phyloP scores from a whole-genome alignment of 2,797 vertebrate species.

The Helicolenus hilgendorfi region DNA sequence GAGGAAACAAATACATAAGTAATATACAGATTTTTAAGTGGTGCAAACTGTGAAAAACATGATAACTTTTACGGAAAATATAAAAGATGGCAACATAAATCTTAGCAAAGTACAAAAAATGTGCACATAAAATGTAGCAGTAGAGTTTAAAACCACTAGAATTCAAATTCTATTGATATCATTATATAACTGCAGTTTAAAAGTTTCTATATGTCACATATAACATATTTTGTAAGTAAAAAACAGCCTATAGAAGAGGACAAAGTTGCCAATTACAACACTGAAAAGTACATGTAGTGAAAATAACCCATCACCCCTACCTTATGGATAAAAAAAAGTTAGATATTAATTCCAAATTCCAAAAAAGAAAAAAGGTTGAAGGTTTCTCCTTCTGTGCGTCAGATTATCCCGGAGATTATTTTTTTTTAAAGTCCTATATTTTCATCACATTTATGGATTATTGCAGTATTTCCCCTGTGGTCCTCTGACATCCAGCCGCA shows the following conservation, averaged over 20 bases:
- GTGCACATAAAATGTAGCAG: background rate
- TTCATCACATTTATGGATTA: conserved; percentile 79
- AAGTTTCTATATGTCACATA: background rate
- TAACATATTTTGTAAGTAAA: background rate
- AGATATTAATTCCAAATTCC: conserved; percentile 71
- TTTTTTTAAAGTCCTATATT: conserved; percentile 39
- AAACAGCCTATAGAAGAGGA: background rate
- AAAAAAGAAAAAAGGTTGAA: conserved; percentile 2
- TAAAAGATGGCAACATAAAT: background rate
- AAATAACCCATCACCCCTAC: conserved; percentile 68
- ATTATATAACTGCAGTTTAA: background rate
- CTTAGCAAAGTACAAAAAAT: background rate
- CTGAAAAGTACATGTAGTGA: background rate
- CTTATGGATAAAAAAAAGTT: conserved; percentile 66
- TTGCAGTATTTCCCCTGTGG: conserved; percentile 52
- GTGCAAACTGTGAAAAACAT: background rate
- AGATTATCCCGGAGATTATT: conserved; percentile 59
- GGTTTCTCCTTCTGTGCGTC: conserved; percentile 37
- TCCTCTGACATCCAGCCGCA: conserved; percentile 71
- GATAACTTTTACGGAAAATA: background rate
- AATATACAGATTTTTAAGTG: background rate
- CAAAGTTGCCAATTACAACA: background rate
- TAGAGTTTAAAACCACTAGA: background rate
- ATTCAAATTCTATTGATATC: background rate
- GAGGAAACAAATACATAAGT: background rate